Base-by-base conservation (phyloP, 2,888 invertebrate genomes). In the Macrostomum cliftonense region DNA sequence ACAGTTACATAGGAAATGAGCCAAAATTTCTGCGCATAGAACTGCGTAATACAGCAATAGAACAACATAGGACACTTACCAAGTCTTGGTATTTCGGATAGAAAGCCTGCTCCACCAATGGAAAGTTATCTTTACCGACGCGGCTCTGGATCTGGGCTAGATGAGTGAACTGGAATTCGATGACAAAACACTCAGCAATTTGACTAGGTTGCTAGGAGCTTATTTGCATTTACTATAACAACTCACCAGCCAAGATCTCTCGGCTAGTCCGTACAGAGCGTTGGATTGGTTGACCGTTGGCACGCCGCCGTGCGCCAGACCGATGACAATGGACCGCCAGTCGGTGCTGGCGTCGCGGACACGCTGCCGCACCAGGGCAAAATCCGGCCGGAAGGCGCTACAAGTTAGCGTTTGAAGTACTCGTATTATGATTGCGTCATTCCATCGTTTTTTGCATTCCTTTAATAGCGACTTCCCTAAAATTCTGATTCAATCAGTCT, bases 81-180 rank as follows among this genome's bases (percentile, higher is more conserved):
- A 93, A 87, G 75, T 93, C 91, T 55, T 82, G 81, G 72, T 88
- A 81, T 73, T 85, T 87, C 47, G 93, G 91, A 71, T 87, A 93
- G 74, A 82, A 95, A 5, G 84, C 85, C 73, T 95, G 93, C 64
- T 93, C 89, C 59, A 95, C 89, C 51, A 95, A 76, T 1, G 93
- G 93, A 68, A 95, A 93, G 64, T 80, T 81, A 57, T 93, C 89
- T 64, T 81, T 80, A 42, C 91, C 91, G 52, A 91, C 72, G 50
- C 85, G 80, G 58, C 85, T 79, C 68, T 91, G 89, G 55, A 95
- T 76, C 62, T 85, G 83, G 57, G 91, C 77, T 56, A 95, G 75
- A 70, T 93, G 88, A 14, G 87, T 55, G 52, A 58, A 59, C 59
- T 59, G 53, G 13, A 45, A 50, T 28, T 4, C n/a, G n/a, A n/a